Evolutionary conservation across 1,140 invertebrate species (phyloP), one percentile per base, ranked within the genome.

Genomic region (Proctacanthus coquilletti): DNA sequence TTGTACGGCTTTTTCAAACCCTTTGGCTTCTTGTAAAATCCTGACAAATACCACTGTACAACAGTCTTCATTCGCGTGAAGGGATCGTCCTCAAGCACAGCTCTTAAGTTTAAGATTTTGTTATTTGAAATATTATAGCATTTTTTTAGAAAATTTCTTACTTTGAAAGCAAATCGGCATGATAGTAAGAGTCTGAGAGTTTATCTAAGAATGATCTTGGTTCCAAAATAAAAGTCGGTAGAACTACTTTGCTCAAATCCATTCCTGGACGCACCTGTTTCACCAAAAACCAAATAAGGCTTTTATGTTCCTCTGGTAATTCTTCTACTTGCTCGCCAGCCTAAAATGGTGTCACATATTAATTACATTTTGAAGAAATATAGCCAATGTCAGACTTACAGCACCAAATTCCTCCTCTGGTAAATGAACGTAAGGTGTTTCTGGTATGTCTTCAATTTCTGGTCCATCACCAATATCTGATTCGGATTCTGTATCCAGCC

Each of bases 1-100:
- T 94, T 95, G 55, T 94, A 95, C 1, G 91, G 91, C 56, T 95
- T 95, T 61, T 94, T 94, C n/a, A 93, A 65, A 53, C 89, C 76
- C 70, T 91, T 66, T 53, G 88, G 76, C 71, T 94, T 78, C 67
- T 92, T 74, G 69, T 93, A 79, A 70, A 94, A 69, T 56, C 75
- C 89, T 53, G 78, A 71, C 17, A 95, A 66, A 60, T 94, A 95
- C 87, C 87, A 95, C 49, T 79, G 72, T 0, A 89, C 77, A 6
- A 95, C 77, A 3, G 68, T 66, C 54, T 91, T 91, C 79, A 95
- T 93, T 45, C 91, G 71, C 20, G 75, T 79, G 51, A 84, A 91
- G 3, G 89, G 84, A 60, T 92, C 86, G 50, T 92, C 84, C 60
- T 84, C 72, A 18, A 69, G 47, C 37, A 88, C 84, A 41, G 86